phyloP scores from a whole-genome alignment of 2,888 invertebrate species.

The Tipula vernalis region DNA sequence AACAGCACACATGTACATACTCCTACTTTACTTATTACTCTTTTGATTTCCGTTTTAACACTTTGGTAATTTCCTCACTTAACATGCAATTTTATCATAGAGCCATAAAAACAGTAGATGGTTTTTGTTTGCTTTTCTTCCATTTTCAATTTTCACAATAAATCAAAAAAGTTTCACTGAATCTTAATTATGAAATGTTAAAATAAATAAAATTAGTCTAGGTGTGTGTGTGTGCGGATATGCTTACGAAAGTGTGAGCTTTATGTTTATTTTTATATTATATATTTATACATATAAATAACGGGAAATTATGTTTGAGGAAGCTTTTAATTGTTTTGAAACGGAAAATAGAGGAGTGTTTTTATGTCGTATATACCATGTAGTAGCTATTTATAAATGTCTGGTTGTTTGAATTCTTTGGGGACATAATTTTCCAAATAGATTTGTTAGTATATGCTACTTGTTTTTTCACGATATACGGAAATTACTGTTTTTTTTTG shows the following conservation, averaged over 20 bases:
- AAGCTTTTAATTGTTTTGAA: neutral
- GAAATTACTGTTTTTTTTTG: neutral
- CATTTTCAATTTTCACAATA: neutral
- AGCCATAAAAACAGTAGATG: neutral
- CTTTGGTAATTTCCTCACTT: neutral
- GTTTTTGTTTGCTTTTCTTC: neutral
- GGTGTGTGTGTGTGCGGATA: neutral
- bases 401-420: neutral
- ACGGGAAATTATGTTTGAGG: neutral
- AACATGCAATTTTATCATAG: neutral
- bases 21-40: neutral
- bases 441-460: neutral
- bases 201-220: neutral
- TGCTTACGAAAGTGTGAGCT: neutral
- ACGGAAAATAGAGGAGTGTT: neutral
- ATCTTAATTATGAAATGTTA: neutral
- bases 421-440: neutral
- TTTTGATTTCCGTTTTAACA: neutral
- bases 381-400: neutral
- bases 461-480: neutral
- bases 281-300: neutral
- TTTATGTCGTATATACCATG: neutral
- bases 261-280: neutral
- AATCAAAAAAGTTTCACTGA: neutral
- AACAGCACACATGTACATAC: neutral